These are phyloP conservation scores for Oxycera nigricornis DNA, from an alignment of 2,888 invertebrate species.

Conservation along the genomic window DNA sequence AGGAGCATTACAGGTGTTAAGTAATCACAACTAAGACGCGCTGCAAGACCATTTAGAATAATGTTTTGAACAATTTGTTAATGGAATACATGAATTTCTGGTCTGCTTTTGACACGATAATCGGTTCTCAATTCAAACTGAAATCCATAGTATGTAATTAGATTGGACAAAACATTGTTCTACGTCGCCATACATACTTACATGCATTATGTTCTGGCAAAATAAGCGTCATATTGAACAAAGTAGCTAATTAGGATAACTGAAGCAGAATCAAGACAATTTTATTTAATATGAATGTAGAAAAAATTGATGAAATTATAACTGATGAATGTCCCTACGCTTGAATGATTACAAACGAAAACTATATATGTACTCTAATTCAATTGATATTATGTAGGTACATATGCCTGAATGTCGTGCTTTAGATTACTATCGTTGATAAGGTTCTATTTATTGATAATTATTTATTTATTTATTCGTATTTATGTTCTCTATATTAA, in stretches of 20 bases:
- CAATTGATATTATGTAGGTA: too few relatives aligned
- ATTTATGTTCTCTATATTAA: constrained; percentile 5
- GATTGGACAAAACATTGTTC: too few relatives aligned
- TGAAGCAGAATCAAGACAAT: background rate
- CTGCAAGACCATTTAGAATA: background rate
- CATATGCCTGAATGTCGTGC: constrained; percentile 15
- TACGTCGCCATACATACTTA: too few relatives aligned
- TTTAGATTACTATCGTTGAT: background rate
- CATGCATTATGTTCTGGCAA: too few relatives aligned
- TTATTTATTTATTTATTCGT: constrained; percentile 28
- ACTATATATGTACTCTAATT: background rate
- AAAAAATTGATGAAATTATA: background rate
- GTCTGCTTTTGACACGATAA: too few relatives aligned
- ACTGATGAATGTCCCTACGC: background rate
- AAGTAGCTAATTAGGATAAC: constrained; percentile 8
- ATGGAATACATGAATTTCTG: too few relatives aligned
- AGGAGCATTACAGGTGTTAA: constrained; percentile 83
- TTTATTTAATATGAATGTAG: background rate
- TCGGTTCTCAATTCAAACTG: too few relatives aligned
- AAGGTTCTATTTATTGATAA: constrained; percentile 19
- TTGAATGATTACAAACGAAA: constrained; percentile 4
- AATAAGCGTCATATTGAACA: constrained; percentile 20
- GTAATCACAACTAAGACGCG: constrained; percentile 53
- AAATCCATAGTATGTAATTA: too few relatives aligned
- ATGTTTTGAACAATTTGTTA: background rate